phyloP scores from a whole-genome alignment of 2,888 invertebrate species.

The Matsumyia berberina region DNA sequence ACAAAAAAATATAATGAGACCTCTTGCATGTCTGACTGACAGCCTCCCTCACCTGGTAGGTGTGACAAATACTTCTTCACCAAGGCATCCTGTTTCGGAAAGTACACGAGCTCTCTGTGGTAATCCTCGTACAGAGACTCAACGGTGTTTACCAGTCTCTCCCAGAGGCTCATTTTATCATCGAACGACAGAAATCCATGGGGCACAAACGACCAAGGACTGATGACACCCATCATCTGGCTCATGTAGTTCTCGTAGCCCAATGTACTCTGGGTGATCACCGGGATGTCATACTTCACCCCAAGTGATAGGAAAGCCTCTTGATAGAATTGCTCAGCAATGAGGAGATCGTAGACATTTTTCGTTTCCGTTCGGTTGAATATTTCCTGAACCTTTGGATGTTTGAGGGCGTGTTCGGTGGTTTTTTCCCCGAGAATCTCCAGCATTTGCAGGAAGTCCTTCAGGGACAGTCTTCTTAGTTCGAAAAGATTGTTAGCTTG shows the following conservation, averaged over 20 bases:
- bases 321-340: conserved; percentile 84
- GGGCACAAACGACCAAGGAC: conserved; percentile 85
- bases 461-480: conserved; percentile 79
- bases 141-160: conserved; percentile 85
- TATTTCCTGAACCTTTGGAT: conserved; percentile 81
- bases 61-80: conserved; percentile 81
- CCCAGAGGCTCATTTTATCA: conserved; percentile 85
- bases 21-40: no score
- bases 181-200: conserved; percentile 84
- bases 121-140: conserved; percentile 81
- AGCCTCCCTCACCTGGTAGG: conserved; percentile 78
- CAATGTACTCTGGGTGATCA: conserved; percentile 83
- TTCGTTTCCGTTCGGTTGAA: conserved; percentile 79
- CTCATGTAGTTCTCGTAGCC: conserved; percentile 85
- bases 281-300: conserved; percentile 83
- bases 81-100: conserved; percentile 83
- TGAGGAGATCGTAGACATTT: conserved; percentile 84
- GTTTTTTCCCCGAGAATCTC: conserved; percentile 80
- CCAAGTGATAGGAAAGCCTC: conserved; percentile 84
- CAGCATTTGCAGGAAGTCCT: conserved; percentile 80
- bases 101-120: conserved; percentile 80
- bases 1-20: background rate
- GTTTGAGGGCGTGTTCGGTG: conserved; percentile 81
- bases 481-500: conserved; percentile 81
- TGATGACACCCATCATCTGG: conserved; percentile 84